phyloP scores from a whole-genome alignment of 2,888 invertebrate species.

The Tiliacea aurago region DNA sequence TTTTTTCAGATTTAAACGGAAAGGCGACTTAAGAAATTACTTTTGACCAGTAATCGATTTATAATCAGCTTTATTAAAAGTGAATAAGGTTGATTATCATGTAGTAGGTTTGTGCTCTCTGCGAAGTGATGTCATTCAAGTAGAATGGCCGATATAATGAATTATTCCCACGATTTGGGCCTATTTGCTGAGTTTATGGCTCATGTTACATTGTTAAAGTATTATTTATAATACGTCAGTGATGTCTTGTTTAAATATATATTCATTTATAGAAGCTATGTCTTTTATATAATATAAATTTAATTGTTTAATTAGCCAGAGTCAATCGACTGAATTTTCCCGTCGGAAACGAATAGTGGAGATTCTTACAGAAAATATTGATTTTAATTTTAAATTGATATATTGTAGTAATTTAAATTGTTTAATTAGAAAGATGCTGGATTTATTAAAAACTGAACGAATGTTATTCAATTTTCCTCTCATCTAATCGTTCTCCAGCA shows the following conservation, averaged over 20 bases:
- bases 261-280: constrained; percentile 12
- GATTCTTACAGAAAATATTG: not conserved
- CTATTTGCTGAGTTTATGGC: constrained; percentile 66
- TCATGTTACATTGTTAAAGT: constrained; percentile 49
- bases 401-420: not conserved
- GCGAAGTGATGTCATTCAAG: constrained; percentile 70
- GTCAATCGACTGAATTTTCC: constrained; percentile 20
- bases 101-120: constrained; percentile 23
- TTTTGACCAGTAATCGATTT: constrained; percentile 70
- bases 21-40: constrained; percentile 75
- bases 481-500: not conserved
- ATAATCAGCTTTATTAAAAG: constrained; percentile 68
- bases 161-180: constrained; percentile 74
- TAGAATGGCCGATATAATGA: constrained; percentile 79
- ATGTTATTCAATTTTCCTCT: not conserved
- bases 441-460: not conserved
- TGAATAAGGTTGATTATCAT: constrained; percentile 52
- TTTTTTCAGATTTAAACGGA: constrained; percentile 74
- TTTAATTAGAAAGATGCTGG: not conserved
- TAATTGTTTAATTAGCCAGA: not conserved
- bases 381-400: not conserved
- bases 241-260: constrained; percentile 38
- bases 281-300: constrained; percentile 24
- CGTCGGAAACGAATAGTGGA: constrained; percentile 46
- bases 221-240: constrained; percentile 52